Evolutionary conservation across 2,888 invertebrate genomes (phyloP).

Genomic region (Sarcophaga carnaria): DNA sequence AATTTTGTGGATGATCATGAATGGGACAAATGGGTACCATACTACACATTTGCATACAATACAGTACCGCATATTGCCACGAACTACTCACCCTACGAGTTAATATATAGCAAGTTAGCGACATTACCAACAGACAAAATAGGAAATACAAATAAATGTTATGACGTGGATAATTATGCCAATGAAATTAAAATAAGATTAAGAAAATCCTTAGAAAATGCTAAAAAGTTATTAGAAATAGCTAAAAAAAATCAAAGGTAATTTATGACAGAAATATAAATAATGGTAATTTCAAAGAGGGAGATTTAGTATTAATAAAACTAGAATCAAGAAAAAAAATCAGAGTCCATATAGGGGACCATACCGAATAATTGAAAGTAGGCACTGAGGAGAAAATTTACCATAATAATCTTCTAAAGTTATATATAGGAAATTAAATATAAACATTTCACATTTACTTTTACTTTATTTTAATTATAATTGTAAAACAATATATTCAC

Average conservation of each 20-base stretch:
- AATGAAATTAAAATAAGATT: slow-evolving; percentile 19
- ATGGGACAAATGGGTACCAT: slow-evolving; percentile 13
- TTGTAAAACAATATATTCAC: too few relatives aligned
- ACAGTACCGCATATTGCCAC: background rate
- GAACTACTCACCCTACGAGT: background rate
- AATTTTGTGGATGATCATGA: background rate
- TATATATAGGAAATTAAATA: slow-evolving; percentile 1
- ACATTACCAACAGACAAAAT: background rate
- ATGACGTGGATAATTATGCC: background rate
- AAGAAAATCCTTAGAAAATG: slow-evolving; percentile 17
- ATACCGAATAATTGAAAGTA: background rate
- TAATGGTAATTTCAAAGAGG: background rate
- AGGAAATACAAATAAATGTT: background rate
- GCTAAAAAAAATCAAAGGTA: slow-evolving; percentile 3
- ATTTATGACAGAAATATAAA: slow-evolving; percentile 7
- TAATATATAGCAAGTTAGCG: background rate
- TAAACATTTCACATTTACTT: too few relatives aligned
- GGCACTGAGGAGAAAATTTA: slow-evolving; percentile 5
- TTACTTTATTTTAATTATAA: too few relatives aligned
- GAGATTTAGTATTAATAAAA: slow-evolving; percentile 31
- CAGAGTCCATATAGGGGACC: slow-evolving; percentile 34
- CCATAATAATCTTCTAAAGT: slow-evolving; percentile 22
- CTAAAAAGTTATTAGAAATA: slow-evolving; percentile 17
- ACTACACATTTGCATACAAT: slow-evolving; percentile 6
- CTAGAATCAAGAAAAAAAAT: slow-evolving; percentile 25